These are phyloP conservation scores for Antennarius striatus DNA, from an alignment of 2,113 vertebrate genomes.

Conservation along the genomic window DNA sequence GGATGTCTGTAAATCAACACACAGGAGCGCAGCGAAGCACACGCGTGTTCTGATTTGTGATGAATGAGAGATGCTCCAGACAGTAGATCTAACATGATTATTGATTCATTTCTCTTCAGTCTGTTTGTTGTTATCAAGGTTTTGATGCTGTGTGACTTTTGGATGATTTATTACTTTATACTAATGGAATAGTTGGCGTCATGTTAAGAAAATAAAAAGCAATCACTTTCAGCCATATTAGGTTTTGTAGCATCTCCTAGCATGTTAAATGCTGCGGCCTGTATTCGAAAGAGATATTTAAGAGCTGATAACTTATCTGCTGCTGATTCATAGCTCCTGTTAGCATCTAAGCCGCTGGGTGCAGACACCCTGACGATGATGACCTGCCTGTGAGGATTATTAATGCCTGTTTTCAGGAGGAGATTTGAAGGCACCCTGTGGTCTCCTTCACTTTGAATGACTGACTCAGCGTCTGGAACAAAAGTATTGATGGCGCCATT, in stretches of 20 bases:
- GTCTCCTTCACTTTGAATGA: slow-evolving; percentile 17
- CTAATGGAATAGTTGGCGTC: background rate
- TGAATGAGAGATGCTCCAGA: background rate
- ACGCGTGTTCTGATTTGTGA: slow-evolving; percentile 11
- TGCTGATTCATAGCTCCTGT: slow-evolving; percentile 7
- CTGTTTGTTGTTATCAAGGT: background rate
- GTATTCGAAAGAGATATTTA: slow-evolving; percentile 26
- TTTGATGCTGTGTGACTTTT: slow-evolving; percentile 2
- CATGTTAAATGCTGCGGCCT: slow-evolving; percentile 3
- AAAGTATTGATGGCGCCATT: background rate
- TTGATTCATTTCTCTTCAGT: background rate
- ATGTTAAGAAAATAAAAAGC: background rate
- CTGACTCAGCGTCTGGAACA: slow-evolving; percentile 22
- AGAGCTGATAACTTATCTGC: slow-evolving; percentile 19
- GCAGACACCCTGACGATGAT: slow-evolving; percentile 42
- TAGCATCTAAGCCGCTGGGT: slow-evolving; percentile 38
- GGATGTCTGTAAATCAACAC: slow-evolving; percentile 6
- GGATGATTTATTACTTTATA: background rate
- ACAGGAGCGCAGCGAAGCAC: background rate
- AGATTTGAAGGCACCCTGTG: slow-evolving; percentile 27
- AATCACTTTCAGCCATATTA: background rate
- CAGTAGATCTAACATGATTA: background rate
- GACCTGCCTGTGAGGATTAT: slow-evolving; percentile 59
- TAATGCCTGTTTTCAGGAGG: slow-evolving; percentile 42
- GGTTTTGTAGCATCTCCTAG: slow-evolving; percentile 1